phyloP scores from a whole-genome alignment of 2,888 invertebrate species.

The Polyploca ridens region DNA sequence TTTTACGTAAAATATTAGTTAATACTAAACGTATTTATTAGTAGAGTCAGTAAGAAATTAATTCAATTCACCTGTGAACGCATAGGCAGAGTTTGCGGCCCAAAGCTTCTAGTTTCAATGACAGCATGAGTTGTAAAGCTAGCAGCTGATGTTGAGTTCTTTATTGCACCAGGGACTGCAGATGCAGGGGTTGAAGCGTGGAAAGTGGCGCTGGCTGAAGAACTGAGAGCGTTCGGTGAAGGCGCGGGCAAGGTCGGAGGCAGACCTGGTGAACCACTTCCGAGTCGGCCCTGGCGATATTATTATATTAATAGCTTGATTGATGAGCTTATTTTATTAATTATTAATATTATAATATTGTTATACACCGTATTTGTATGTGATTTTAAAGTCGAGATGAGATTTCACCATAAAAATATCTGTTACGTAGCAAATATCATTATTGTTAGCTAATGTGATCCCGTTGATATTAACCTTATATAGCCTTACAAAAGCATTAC shows the following conservation, averaged over 20 bases:
- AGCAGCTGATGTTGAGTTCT: slow-evolving; percentile 85
- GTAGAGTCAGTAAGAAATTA: too few relatives aligned
- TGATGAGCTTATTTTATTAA: not conserved
- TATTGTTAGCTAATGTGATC: too few relatives aligned
- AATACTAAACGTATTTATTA: not conserved
- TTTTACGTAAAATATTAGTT: slow-evolving; percentile 6
- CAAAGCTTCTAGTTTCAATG: slow-evolving; percentile 77
- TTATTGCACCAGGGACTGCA: slow-evolving; percentile 69
- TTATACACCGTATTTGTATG: too few relatives aligned
- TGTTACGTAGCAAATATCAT: too few relatives aligned
- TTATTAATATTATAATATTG: not conserved
- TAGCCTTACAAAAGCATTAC: too few relatives aligned
- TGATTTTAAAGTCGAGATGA: too few relatives aligned
- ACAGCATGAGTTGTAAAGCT: slow-evolving; percentile 83
- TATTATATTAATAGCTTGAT: slow-evolving; percentile 6
- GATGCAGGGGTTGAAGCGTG: slow-evolving; percentile 72
- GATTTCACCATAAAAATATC: too few relatives aligned
- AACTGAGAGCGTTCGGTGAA: slow-evolving; percentile 86
- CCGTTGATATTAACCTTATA: too few relatives aligned
- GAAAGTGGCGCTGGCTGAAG: slow-evolving; percentile 87
- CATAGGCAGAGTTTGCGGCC: slow-evolving; percentile 79
- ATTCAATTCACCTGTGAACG: slow-evolving; percentile 68
- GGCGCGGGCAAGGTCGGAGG: slow-evolving; percentile 90
- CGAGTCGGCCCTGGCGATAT: slow-evolving; percentile 68
- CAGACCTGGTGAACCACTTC: slow-evolving; percentile 85